Conservation (phyloP, 53 echinoderm and acorn worm species). For the Paracentrotus lividus region DNA sequence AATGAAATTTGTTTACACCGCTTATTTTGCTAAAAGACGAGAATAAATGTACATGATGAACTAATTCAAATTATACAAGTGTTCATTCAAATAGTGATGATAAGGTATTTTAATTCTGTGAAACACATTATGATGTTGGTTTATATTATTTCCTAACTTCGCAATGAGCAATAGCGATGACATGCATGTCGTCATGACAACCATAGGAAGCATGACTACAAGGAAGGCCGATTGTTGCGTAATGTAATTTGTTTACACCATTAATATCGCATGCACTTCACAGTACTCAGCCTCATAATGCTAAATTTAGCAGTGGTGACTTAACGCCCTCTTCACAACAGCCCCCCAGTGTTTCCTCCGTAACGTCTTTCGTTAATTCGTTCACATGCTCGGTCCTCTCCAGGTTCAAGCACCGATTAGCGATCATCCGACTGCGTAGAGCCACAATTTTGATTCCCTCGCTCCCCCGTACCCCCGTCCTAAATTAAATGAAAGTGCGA, state of each 20-base stretch:
- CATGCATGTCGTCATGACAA: background rate
- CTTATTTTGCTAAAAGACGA: too few relatives aligned
- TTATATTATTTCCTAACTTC: background rate
- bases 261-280: background rate
- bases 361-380: background rate
- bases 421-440: background rate
- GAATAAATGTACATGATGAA: too few relatives aligned
- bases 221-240: background rate
- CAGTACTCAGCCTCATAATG: background rate
- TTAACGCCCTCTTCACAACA: background rate
- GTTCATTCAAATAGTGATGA: background rate
- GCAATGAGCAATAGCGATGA: background rate
- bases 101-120: background rate
- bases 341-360: background rate
- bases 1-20: constrained; percentile 12
- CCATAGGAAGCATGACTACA: background rate
- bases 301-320: background rate
- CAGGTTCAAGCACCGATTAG: constrained; percentile 28
- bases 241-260: constrained; percentile 11
- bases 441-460: constrained; percentile 25
- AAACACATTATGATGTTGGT: background rate
- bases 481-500: constrained; percentile 3
- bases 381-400: background rate
- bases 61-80: too few relatives aligned
- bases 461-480: background rate